A percentile compares a stretch with the other conserved stretches of the same genome.
Conservation (phyloP, 2,113 vertebrate species). For the Natator depressus region DNA sequence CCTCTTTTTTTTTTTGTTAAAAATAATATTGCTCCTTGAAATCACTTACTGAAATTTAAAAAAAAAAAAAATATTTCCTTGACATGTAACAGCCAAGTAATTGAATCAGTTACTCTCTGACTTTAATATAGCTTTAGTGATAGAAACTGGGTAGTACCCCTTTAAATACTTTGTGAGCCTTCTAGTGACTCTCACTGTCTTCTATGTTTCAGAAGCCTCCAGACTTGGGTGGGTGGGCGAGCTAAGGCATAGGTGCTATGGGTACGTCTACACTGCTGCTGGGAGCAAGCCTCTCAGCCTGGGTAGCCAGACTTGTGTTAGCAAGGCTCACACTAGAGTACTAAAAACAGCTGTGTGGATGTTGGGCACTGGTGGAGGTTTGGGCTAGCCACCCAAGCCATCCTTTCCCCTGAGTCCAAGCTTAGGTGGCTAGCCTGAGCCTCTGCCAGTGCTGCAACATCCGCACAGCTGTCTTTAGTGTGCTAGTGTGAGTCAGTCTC, state of each 20-base stretch:
- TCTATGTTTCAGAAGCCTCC: not conserved
- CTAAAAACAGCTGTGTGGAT: not conserved
- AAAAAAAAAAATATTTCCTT: too few relatives aligned
- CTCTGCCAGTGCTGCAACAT: not conserved
- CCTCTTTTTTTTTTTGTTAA: not conserved
- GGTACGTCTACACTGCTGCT: not conserved
- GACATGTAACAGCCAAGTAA: not conserved
- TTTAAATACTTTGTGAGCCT: not conserved
- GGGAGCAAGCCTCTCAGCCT: not conserved
- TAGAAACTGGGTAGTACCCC: not conserved
- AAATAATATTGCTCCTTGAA: constrained; percentile 8
- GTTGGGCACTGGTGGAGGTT: not conserved
- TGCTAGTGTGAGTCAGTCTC: not conserved
- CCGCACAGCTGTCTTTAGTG: not conserved
- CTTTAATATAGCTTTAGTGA: fast-evolving
- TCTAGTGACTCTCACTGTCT: not conserved
- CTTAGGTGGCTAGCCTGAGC: not conserved
- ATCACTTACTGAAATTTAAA: not conserved
- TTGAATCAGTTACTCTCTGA: not conserved
- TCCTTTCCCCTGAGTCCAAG: not conserved
- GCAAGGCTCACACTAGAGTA: not conserved
- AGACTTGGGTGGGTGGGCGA: not conserved
- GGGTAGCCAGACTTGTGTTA: not conserved
- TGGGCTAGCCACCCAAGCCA: not conserved
- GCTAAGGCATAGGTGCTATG: not conserved